Percentiles rank a stretch among this genome's conserved stretches.
Conservation (phyloP, 2,797 vertebrate genomes). For the Oryzias dopingdopingensis region DNA sequence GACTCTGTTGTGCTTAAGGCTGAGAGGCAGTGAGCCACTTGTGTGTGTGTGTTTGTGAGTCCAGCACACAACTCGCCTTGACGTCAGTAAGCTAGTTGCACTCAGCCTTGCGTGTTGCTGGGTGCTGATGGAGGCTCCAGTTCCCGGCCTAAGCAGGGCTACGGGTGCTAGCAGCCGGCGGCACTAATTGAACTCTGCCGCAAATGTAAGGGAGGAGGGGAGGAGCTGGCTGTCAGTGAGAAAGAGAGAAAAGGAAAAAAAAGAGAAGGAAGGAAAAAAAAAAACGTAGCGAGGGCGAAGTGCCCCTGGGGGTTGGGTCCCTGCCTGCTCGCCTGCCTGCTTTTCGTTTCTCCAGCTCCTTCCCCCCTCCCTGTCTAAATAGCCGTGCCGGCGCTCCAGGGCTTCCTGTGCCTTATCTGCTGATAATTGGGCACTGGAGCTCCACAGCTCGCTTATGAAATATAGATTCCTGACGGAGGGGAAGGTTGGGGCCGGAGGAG, state of each 20-base stretch:
- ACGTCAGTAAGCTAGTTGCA: conserved; percentile 59
- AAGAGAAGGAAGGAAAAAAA: conserved; percentile 42
- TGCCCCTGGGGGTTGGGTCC: conserved; percentile 78
- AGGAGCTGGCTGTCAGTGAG: conserved; percentile 58
- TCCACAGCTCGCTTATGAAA: conserved; percentile 83
- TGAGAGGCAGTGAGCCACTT: conserved; percentile 35
- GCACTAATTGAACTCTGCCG: conserved; percentile 83
- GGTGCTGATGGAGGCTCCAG: conserved; percentile 66
- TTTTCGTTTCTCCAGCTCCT: conserved; percentile 63
- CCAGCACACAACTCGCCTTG: conserved; percentile 51
- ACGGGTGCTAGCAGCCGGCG: conserved; percentile 72
- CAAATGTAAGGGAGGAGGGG: conserved; percentile 68
- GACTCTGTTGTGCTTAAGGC: conserved; percentile 38
- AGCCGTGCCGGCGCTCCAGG: conserved; percentile 78
- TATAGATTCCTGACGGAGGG: conserved; percentile 80
- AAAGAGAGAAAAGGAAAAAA: conserved; percentile 37
- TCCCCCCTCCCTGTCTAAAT: conserved; percentile 76
- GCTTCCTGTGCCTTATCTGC: conserved; percentile 83
- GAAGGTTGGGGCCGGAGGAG: conserved; percentile 48
- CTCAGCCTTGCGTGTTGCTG: conserved; percentile 69
- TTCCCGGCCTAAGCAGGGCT: conserved; percentile 69
- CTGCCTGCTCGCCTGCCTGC: conserved; percentile 73
- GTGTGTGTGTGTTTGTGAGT: conserved; percentile 29
- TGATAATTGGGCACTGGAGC: conserved; percentile 83
- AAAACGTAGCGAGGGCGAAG: conserved; percentile 71